phyloP scores from a whole-genome alignment of 2,888 invertebrate species.

The Nomada ruficornis region DNA sequence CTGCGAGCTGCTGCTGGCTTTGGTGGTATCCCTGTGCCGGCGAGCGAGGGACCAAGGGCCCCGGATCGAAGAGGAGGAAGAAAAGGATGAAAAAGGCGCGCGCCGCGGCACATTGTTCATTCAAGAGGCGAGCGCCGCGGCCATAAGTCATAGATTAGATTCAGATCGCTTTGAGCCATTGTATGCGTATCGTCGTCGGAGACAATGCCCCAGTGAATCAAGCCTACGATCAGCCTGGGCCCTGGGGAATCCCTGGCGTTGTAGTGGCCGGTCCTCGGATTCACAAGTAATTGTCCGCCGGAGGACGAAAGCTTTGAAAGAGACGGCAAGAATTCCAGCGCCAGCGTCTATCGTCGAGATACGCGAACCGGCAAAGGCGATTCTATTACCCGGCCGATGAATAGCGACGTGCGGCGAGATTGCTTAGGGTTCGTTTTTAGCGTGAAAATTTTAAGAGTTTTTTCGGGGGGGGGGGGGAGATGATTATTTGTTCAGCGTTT shows the following conservation, averaged over 20 bases:
- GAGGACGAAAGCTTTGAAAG: conserved; percentile 44
- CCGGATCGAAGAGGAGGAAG: conserved; percentile 52
- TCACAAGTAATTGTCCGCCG: conserved; percentile 66
- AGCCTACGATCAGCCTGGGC: conserved; percentile 66
- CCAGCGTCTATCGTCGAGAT: conserved; percentile 43
- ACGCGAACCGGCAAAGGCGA: conserved; percentile 28
- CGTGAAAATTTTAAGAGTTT: too few relatives aligned
- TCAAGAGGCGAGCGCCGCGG: conserved; percentile 70
- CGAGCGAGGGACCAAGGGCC: conserved; percentile 7
- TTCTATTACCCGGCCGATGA: conserved; percentile 36
- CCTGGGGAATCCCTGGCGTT: conserved; percentile 68
- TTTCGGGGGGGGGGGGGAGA: neutral
- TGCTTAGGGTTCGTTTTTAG: neutral
- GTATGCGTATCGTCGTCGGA: conserved; percentile 73
- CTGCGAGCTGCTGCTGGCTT: conserved; percentile 7
- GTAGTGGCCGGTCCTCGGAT: conserved; percentile 36
- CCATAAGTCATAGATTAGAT: conserved; percentile 77
- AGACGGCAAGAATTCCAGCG: conserved; percentile 54
- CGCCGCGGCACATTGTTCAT: conserved; percentile 72
- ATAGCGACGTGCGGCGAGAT: neutral
- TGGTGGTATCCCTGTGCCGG: conserved; percentile 25
- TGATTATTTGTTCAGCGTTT: too few relatives aligned
- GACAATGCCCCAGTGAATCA: conserved; percentile 76
- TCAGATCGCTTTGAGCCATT: conserved; percentile 76
- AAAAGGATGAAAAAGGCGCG: conserved; percentile 46